These are phyloP conservation scores for Yoshiicerus persimilis DNA, from an alignment of 1,140 invertebrate species.

Conservation along the genomic window DNA sequence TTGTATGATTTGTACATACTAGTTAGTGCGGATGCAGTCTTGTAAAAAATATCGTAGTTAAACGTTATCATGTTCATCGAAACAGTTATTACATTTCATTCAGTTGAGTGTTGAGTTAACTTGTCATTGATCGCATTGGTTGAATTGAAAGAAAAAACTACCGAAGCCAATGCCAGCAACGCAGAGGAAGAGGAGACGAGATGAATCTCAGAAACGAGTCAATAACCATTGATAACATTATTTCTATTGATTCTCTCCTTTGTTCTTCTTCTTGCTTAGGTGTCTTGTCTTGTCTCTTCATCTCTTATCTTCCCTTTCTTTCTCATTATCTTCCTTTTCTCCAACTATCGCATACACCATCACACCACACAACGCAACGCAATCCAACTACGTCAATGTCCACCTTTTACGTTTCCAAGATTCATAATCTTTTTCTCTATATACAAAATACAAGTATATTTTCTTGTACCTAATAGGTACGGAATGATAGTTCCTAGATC, in stretches of 20 bases:
- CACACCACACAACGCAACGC: background rate
- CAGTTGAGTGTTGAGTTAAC: background rate
- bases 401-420: background rate
- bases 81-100: background rate
- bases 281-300: background rate
- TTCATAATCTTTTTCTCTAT: no score
- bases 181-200: background rate
- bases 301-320: background rate
- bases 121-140: background rate
- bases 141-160: background rate
- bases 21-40: background rate
- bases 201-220: background rate
- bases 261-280: constrained; percentile 4
- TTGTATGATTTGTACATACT: background rate
- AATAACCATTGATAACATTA: constrained; percentile 23
- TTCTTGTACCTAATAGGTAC: background rate
- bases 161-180: no score
- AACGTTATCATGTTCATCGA: background rate
- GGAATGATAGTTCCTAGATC: background rate
- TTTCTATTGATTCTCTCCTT: background rate
- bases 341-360: background rate
- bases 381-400: background rate
- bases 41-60: background rate
- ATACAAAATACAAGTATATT: background rate
- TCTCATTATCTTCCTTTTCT: background rate